Conservation (phyloP, 2,888 invertebrate species). For the Linnaemya vulpina region DNA sequence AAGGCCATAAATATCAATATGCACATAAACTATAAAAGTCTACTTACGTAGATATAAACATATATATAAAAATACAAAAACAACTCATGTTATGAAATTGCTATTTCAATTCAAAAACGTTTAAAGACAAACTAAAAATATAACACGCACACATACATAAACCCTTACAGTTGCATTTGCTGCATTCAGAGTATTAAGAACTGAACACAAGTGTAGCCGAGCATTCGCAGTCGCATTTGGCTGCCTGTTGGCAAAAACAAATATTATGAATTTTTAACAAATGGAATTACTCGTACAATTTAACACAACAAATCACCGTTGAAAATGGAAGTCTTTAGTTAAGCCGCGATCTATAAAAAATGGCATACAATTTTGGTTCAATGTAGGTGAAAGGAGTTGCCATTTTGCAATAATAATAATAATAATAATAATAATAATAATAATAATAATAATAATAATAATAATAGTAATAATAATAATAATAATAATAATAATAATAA, state of each 20-base stretch:
- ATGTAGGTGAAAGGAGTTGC: slow-evolving; percentile 50
- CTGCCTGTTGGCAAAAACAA: slow-evolving; percentile 56
- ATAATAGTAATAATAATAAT: no score
- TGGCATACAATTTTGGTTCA: slow-evolving; percentile 19
- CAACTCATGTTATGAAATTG: slow-evolving; percentile 70
- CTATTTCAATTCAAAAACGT: slow-evolving; percentile 65
- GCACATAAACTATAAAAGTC: slow-evolving; percentile 54
- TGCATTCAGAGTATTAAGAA: neutral
- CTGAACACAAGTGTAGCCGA: slow-evolving; percentile 34
- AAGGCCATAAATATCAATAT: slow-evolving; percentile 56
- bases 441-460: no score
- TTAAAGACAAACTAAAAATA: slow-evolving; percentile 49
- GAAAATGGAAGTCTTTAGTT: slow-evolving; percentile 64
- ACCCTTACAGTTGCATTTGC: slow-evolving; percentile 25
- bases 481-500: no score
- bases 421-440: no score
- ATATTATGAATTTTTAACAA: slow-evolving; percentile 66
- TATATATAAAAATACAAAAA: slow-evolving; percentile 28
- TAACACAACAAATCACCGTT: slow-evolving; percentile 69
- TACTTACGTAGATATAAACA: slow-evolving; percentile 12
- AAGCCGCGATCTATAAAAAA: slow-evolving; percentile 14
- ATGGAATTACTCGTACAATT: slow-evolving; percentile 67
- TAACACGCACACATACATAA: neutral
- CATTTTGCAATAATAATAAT: no score
- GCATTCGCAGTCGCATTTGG: neutral